A percentile compares a stretch with the other conserved stretches of the same genome.
phyloP scores from a whole-genome alignment of 2,888 invertebrate species.

The Trachelus iudaicus region DNA sequence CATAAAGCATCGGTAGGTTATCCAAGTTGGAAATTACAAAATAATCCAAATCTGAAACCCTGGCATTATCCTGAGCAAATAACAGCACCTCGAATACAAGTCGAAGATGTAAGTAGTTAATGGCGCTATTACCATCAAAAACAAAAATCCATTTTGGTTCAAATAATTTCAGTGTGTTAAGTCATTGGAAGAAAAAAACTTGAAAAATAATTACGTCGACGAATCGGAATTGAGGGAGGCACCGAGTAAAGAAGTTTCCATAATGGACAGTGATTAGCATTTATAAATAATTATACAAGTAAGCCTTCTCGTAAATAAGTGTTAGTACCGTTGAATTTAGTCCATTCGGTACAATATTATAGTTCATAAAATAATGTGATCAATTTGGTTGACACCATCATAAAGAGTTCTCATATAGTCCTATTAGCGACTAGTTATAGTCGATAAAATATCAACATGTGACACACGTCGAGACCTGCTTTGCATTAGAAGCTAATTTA shows the following conservation, averaged over 20 bases:
- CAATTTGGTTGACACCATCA: slow-evolving; percentile 24
- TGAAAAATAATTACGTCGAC: slow-evolving; percentile 59
- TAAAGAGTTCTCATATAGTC: slow-evolving; percentile 11
- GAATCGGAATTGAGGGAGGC: slow-evolving; percentile 58
- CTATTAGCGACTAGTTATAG: not conserved
- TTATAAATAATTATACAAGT: slow-evolving; percentile 19
- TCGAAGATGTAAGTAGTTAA: slow-evolving; percentile 74
- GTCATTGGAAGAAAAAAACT: slow-evolving; percentile 59
- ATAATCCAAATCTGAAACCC: slow-evolving; percentile 82
- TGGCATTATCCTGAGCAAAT: slow-evolving; percentile 92
- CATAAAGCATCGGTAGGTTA: slow-evolving; percentile 87
- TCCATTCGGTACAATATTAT: slow-evolving; percentile 39
- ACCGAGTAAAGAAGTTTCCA: slow-evolving; percentile 48
- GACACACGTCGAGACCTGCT: slow-evolving; percentile 26
- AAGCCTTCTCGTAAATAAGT: slow-evolving; percentile 26
- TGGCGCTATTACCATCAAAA: not conserved
- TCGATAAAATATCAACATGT: not conserved
- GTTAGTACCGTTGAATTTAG: slow-evolving; percentile 38
- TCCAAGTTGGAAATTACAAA: slow-evolving; percentile 81
- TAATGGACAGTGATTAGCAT: slow-evolving; percentile 59
- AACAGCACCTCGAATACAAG: slow-evolving; percentile 75
- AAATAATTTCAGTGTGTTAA: slow-evolving; percentile 54
- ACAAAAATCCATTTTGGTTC: not conserved
- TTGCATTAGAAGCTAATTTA: slow-evolving; percentile 28
- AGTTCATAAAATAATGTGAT: slow-evolving; percentile 28